Evolutionary conservation across 2,797 vertebrate genomes (phyloP), one percentile per base, ranked within the genome.

Genomic region (Manis crassicaudata): DNA sequence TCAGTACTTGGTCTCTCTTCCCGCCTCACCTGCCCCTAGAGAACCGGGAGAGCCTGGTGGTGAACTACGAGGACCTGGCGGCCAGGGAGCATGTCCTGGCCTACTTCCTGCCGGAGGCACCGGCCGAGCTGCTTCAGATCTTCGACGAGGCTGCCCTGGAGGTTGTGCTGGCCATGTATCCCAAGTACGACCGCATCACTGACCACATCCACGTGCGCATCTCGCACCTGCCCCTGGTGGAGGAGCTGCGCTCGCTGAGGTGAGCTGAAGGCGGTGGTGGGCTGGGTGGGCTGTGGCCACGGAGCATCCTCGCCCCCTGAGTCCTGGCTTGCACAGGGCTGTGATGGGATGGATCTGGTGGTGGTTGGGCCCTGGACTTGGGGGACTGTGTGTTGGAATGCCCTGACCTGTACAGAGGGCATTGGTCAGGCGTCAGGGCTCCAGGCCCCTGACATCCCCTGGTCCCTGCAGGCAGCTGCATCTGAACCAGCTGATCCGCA

Each of bases 401-500:
- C 6, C 4, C 60, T 77, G 16, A n/a, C 23, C 68, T 54, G 16
- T 5, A 68, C 0, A 37, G 50, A n/a, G 11, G 67, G 23, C 1
- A 1, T 5, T 11, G 29, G 21, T 27, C 1, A 3, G 6, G 9
- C 29, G 6, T 43, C 11, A 8, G 32, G 2, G 81, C 50, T 21
- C 93, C 12, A 80, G 29, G 58, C 27, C 80, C 54, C 82, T 73
- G 52, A 79, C 12, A 3, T 43, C n/a, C 77, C 17, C 5, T 75
- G 0, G 4, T 89, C 56, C 58, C 82, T 5, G 3, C 94, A 99
- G 99, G 98, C 99, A 99, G 96, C 99, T 99, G 56, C 99, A 99
- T 77, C 98, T 99, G 98, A 99, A 99, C 98, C 99, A 99, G 98
- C 98, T 99, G 97, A 99, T 99, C 97, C 99, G 99, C 12, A 99